Evolutionary conservation across 2,888 invertebrate genomes (phyloP).

Genomic region (Melinopterus prodromus): DNA sequence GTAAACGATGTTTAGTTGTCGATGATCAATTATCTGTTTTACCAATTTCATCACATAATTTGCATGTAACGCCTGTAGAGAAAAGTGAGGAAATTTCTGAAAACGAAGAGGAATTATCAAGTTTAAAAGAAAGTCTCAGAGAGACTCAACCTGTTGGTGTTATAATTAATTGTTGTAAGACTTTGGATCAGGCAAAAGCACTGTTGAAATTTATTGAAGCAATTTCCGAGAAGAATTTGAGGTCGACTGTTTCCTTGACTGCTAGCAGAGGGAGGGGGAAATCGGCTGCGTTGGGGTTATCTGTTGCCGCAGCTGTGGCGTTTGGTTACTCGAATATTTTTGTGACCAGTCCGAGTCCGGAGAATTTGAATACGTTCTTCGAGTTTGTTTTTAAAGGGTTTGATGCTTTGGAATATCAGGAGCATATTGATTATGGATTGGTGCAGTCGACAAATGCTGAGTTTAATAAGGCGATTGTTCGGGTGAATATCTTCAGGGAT

Average conservation of each 20-base stretch:
- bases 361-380: constrained; percentile 96
- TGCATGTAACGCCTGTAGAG: constrained; percentile 79
- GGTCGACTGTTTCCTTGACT: constrained; percentile 93
- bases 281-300: constrained; percentile 94
- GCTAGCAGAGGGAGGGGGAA: constrained; percentile 98
- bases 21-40: constrained; percentile 93
- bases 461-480: constrained; percentile 94
- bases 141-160: constrained; percentile 94
- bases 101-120: constrained; percentile 70
- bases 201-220: constrained; percentile 93
- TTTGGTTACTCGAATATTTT: constrained; percentile 90
- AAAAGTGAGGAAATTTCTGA: constrained; percentile 61
- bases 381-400: constrained; percentile 97
- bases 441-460: constrained; percentile 95
- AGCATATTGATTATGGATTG: constrained; percentile 94
- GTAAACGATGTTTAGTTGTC: constrained; percentile 88
- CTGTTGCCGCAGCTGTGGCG: constrained; percentile 86
- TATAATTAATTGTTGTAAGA: constrained; percentile 88
- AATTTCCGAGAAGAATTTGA: constrained; percentile 88
- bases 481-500: constrained; percentile 89
- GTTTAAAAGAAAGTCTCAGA: constrained; percentile 81
- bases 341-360: constrained; percentile 97
- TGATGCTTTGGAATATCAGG: constrained; percentile 92
- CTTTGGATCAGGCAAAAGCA: constrained; percentile 93
- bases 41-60: constrained; percentile 85